Conservation (phyloP, 2,797 vertebrate species). For the Tolypeutes matacus region DNA sequence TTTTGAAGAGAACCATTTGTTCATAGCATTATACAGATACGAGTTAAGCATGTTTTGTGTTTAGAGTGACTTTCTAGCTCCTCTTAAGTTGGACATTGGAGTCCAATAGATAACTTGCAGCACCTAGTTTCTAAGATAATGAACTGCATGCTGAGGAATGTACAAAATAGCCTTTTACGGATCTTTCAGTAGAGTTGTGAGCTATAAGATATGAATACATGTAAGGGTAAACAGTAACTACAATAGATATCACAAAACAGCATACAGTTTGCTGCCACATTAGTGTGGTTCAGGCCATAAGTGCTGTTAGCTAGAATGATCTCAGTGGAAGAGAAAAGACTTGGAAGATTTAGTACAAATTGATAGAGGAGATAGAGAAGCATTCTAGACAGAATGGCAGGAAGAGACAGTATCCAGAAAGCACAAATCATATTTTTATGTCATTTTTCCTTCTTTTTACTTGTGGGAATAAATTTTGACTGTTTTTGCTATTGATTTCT, state of each 20-base stretch:
- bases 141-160: neutral
- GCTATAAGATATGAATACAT: neutral
- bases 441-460: neutral
- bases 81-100: neutral
- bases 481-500: neutral
- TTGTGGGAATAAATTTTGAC: neutral
- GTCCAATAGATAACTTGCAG: neutral
- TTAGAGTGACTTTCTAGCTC: neutral
- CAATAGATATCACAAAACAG: no score
- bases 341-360: constrained; percentile 5
- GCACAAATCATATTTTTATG: neutral
- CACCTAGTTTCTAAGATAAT: neutral
- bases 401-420: neutral
- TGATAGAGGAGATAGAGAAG: neutral
- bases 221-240: neutral
- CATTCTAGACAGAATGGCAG: neutral
- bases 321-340: neutral
- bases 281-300: neutral
- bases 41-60: neutral
- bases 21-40: neutral
- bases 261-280: neutral
- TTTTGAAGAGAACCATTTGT: neutral
- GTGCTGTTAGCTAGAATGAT: neutral
- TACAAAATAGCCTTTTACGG: neutral
- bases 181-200: neutral